A percentile compares a stretch with the other conserved stretches of the same genome.
These are phyloP conservation scores for Formicarius rufipectus DNA, from an alignment of 2,113 vertebrate genomes.

Conservation along the genomic window DNA sequence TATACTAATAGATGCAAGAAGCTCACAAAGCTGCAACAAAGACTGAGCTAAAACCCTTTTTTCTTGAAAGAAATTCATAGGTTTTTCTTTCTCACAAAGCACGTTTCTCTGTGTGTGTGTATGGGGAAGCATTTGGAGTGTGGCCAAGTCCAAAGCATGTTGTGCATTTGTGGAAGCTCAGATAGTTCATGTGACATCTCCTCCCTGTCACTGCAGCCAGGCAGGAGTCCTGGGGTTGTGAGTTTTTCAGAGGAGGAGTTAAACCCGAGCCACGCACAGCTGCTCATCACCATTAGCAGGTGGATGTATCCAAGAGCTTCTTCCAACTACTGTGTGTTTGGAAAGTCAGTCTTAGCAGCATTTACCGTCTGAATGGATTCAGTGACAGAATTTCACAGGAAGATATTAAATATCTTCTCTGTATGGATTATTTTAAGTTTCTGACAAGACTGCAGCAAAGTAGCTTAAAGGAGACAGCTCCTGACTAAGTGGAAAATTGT, in stretches of 20 bases:
- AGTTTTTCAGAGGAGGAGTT: background rate
- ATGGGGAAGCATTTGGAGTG: rapidly evolving
- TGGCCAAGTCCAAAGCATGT: too few relatives aligned
- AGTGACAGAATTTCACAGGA: background rate
- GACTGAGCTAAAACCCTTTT: background rate
- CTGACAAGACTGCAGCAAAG: background rate
- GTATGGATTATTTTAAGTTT: background rate
- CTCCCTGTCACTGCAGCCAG: background rate
- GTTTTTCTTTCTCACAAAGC: background rate
- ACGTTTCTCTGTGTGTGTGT: too few relatives aligned
- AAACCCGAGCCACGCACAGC: rapidly evolving
- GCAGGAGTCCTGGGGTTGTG: background rate
- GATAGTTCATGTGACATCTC: rapidly evolving
- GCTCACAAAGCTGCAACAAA: background rate
- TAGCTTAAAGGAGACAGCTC: background rate
- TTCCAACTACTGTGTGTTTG: background rate
- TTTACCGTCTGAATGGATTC: background rate
- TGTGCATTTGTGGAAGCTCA: background rate
- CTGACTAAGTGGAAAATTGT: constrained; percentile 1
- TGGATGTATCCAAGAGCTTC: background rate
- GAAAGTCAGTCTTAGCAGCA: background rate
- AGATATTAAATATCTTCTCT: background rate
- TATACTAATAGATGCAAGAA: background rate
- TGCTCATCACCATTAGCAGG: background rate
- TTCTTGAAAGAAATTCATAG: background rate